Evolutionary conservation across 2,797 vertebrate genomes (phyloP).

Genomic region (Sebastes nivosus): DNA sequence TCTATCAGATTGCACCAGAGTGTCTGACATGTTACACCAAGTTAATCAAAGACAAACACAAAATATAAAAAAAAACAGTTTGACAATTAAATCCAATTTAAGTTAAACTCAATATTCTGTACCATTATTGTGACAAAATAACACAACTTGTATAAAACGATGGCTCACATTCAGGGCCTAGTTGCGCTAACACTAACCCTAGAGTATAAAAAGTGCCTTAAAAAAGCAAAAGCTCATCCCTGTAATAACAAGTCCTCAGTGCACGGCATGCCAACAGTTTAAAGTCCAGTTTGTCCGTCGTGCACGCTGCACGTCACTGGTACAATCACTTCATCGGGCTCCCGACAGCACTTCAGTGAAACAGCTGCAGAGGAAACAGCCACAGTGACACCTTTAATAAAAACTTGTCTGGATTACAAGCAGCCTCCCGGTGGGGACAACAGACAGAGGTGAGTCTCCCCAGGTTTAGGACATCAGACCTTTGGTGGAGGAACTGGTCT

Average conservation of each 20-base stretch:
- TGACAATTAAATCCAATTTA: neutral
- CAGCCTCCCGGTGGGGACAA: neutral
- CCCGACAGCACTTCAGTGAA: neutral
- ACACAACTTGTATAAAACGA: neutral
- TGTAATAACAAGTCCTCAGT: neutral
- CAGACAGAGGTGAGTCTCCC: neutral
- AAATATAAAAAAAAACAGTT: neutral
- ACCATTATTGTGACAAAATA: neutral
- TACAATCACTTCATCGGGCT: neutral
- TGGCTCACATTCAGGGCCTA: conserved; percentile 19
- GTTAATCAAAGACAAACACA: neutral
- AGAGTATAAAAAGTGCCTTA: conserved; percentile 31
- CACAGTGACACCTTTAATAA: neutral
- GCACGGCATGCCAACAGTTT: neutral
- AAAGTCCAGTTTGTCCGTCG: neutral
- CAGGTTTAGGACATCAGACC: conserved; percentile 58
- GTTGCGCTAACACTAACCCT: neutral
- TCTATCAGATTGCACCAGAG: too few species aligned
- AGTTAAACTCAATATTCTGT: neutral
- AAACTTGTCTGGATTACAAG: neutral
- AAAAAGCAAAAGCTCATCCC: neutral
- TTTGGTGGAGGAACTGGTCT: conserved; percentile 73
- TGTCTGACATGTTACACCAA: too few species aligned
- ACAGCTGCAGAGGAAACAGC: neutral
- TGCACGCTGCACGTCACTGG: neutral